Percentiles rank a stretch among this genome's conserved stretches.
Evolutionary conservation across 1,140 invertebrate species (phyloP).

Genomic region (Apis mellifera): DNA sequence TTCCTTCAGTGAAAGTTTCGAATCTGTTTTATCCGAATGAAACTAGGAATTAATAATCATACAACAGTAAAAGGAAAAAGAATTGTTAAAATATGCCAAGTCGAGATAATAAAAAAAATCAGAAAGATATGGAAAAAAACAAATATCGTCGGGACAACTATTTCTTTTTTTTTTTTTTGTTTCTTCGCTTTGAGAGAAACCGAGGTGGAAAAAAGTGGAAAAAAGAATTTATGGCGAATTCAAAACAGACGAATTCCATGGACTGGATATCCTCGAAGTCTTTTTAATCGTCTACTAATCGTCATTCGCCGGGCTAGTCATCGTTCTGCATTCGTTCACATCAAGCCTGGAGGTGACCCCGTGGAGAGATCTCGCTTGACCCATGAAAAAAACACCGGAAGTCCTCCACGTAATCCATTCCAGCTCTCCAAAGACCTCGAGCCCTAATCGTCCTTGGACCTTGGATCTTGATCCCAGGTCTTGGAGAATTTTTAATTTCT

Average conservation of each 20-base stretch:
- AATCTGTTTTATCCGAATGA: not conserved
- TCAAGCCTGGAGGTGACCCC: slow-evolving; percentile 32
- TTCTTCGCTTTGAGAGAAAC: no score
- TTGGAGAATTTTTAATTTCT: no score
- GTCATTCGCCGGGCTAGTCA: slow-evolving; percentile 14
- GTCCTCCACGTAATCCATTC: slow-evolving; percentile 53
- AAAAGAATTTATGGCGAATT: not conserved
- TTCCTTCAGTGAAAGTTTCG: not conserved
- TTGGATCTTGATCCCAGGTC: not conserved
- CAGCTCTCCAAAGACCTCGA: slow-evolving; percentile 56
- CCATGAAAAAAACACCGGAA: slow-evolving; percentile 57
- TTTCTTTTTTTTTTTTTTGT: no score
- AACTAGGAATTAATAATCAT: no score
- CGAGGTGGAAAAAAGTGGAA: no score
- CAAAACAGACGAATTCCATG: not conserved
- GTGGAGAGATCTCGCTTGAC: slow-evolving; percentile 34
- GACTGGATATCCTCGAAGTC: slow-evolving; percentile 34
- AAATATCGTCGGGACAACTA: not conserved
- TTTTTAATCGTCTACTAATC: slow-evolving; percentile 30
- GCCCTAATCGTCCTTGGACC: not conserved
- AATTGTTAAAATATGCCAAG: not conserved
- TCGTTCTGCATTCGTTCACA: slow-evolving; percentile 17
- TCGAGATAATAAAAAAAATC: no score
- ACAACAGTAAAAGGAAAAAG: no score
- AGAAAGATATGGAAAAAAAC: not conserved